Conservation (phyloP, 2,888 invertebrate genomes). For the Mimas tiliae region DNA sequence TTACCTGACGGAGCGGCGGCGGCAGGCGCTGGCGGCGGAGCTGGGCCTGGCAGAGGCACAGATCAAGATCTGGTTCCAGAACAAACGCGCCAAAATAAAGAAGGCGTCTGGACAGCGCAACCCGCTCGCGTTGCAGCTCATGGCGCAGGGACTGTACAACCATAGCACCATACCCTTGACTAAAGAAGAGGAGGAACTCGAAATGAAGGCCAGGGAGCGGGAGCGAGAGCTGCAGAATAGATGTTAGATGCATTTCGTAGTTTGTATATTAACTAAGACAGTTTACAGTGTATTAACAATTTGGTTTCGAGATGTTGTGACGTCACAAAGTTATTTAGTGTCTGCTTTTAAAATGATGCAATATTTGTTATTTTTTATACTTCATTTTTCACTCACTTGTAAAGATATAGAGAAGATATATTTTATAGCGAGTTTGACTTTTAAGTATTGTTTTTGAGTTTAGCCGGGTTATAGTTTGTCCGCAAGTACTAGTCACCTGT, state of each 20-base stretch:
- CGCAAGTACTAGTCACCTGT: too few relatives aligned
- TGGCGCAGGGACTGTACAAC: slow-evolving; percentile 97
- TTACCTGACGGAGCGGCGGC: slow-evolving; percentile 95
- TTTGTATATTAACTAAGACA: background rate
- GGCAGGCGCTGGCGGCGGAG: slow-evolving; percentile 95
- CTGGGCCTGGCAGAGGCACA: slow-evolving; percentile 97
- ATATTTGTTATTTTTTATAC: background rate
- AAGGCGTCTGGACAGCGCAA: slow-evolving; percentile 94
- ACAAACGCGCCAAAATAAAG: slow-evolving; percentile 98
- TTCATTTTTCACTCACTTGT: background rate
- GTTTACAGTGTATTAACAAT: slow-evolving; percentile 27
- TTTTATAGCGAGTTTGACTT: too few relatives aligned
- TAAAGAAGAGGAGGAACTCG: slow-evolving; percentile 89
- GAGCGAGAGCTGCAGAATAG: slow-evolving; percentile 71
- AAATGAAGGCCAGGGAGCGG: slow-evolving; percentile 78
- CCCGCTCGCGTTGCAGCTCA: slow-evolving; percentile 93
- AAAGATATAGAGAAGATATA: background rate
- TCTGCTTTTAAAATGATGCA: slow-evolving; percentile 1
- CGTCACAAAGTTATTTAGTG: slow-evolving; percentile 6
- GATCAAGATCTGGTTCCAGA: slow-evolving; percentile 99
- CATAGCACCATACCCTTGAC: slow-evolving; percentile 88
- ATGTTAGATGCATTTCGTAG: slow-evolving; percentile 45
- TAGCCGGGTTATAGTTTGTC: too few relatives aligned
- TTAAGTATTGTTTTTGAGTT: too few relatives aligned
- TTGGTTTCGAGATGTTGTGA: background rate